phyloP scores from a whole-genome alignment of 2,113 vertebrate genomes.

The Tenrec ecaudatus region DNA sequence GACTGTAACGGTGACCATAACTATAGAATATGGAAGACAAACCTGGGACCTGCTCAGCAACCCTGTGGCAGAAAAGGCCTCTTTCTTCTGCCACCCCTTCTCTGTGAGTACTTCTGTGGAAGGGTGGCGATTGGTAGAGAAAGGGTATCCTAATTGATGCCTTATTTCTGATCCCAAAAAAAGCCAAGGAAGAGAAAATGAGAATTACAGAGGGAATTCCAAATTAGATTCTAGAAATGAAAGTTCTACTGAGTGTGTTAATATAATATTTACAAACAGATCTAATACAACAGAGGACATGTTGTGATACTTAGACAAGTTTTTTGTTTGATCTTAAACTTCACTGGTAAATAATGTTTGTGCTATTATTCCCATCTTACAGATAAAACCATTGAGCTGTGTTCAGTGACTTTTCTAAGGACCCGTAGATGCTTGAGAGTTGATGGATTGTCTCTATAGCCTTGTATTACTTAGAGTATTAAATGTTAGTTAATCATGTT shows the following conservation, averaged over 20 bases:
- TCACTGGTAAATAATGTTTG: conserved; percentile 11
- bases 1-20: conserved; percentile 74
- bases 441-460: background rate
- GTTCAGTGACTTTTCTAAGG: conserved; percentile 28
- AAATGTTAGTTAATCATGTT: background rate
- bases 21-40: conserved; percentile 44
- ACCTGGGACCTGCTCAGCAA: conserved; percentile 72
- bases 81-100: conserved; percentile 58
- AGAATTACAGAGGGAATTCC: background rate
- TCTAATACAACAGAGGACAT: background rate
- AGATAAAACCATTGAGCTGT: conserved; percentile 27
- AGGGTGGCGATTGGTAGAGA: background rate
- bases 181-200: background rate
- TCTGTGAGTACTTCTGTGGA: conserved; percentile 67
- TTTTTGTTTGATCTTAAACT: conserved; percentile 39
- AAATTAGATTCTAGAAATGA: background rate
- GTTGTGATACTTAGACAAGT: background rate
- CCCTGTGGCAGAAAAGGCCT: background rate
- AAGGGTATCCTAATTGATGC: background rate
- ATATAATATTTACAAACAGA: background rate
- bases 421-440: background rate
- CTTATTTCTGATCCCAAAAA: background rate
- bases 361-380: background rate
- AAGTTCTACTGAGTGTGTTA: background rate
- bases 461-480: background rate